Evolutionary conservation across 2,113 vertebrate genomes (phyloP).

Genomic region (Prietella phreatophila): DNA sequence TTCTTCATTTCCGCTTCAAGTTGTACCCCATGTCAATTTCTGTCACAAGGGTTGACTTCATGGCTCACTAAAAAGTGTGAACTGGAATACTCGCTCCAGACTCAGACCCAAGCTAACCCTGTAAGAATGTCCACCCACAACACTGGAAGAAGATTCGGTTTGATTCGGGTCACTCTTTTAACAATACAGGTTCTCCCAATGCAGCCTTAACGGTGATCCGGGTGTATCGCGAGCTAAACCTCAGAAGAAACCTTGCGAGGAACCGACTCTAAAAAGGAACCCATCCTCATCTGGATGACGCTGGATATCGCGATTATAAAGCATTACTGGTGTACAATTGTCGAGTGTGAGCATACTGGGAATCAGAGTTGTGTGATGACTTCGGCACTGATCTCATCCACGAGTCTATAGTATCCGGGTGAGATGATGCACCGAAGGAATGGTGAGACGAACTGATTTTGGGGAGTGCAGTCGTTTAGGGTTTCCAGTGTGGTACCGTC

Average conservation of each 20-base stretch:
- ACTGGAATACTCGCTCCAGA: background rate
- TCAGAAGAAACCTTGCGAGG: background rate
- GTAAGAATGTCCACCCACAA: too few species aligned
- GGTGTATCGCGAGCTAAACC: background rate
- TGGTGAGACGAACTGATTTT: background rate
- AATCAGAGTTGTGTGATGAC: background rate
- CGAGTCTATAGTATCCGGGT: background rate
- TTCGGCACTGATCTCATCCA: background rate
- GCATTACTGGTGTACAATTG: background rate
- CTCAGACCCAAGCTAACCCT: background rate
- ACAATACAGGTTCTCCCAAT: background rate
- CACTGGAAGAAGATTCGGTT: background rate
- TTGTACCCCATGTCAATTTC: background rate
- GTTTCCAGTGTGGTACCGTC: background rate
- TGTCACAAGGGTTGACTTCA: background rate
- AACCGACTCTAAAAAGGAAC: background rate
- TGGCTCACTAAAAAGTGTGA: background rate
- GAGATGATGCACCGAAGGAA: background rate
- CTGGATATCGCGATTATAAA: background rate
- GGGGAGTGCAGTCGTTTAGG: background rate
- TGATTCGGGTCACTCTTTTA: background rate
- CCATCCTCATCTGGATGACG: background rate
- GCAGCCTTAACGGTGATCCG: background rate
- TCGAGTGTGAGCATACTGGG: background rate
- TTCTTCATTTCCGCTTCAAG: too few species aligned